Evolutionary conservation across 2,888 invertebrate genomes (phyloP).

Genomic region (Amiota communis): DNA sequence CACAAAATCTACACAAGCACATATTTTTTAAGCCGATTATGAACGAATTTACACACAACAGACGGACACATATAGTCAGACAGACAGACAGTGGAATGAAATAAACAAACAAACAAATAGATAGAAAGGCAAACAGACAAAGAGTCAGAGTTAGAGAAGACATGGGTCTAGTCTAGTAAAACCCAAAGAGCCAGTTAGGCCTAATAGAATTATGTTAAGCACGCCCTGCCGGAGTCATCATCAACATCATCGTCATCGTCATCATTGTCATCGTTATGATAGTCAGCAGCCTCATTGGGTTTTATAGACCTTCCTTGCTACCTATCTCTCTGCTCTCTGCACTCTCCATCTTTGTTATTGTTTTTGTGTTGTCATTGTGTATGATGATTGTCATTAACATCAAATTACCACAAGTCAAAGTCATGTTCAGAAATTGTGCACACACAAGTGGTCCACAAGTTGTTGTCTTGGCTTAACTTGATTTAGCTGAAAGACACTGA

Average conservation of each 20-base stretch:
- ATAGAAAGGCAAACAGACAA: too few species aligned
- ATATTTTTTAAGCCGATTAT: conserved; percentile 27
- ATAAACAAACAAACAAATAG: conserved; percentile 3
- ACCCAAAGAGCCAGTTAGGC: conserved; percentile 25
- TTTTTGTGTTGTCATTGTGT: conserved; percentile 42
- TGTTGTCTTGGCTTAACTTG: neutral
- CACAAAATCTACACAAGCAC: conserved; percentile 12
- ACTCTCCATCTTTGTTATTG: conserved; percentile 28
- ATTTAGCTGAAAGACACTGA: neutral
- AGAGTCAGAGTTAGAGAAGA: too few species aligned
- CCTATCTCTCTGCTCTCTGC: too few species aligned
- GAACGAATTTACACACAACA: conserved; percentile 10
- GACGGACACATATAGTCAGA: neutral
- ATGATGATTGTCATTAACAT: conserved; percentile 69
- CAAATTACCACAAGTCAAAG: conserved; percentile 70
- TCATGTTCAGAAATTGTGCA: conserved; percentile 53
- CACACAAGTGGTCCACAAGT: conserved; percentile 41
- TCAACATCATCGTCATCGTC: conserved; percentile 20
- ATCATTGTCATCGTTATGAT: conserved; percentile 7
- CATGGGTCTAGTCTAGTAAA: too few species aligned
- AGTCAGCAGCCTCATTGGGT: neutral
- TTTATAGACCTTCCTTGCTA: too few species aligned
- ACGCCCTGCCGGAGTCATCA: conserved; percentile 34
- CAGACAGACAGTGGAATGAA: neutral
- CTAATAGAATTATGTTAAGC: conserved; percentile 60